Percentiles rank a stretch among this genome's conserved stretches.
phyloP scores from a whole-genome alignment of 2,797 vertebrate genomes.

The Craterocephalus amniculus region DNA sequence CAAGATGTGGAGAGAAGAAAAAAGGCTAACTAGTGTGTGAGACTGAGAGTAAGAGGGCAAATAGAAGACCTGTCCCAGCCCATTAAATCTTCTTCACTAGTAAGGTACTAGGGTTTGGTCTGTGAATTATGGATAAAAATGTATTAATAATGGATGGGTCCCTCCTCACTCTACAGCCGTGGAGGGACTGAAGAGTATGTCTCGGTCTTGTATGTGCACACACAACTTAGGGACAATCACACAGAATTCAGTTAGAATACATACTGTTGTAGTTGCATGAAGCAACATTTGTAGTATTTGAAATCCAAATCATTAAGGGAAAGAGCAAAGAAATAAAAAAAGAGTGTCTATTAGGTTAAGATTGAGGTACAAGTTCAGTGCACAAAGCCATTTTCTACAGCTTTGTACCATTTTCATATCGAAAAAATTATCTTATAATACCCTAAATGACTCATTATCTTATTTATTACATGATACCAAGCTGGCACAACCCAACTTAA shows the following conservation, averaged over 20 bases:
- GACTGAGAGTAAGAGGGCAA: constrained; percentile 21
- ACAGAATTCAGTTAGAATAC: background rate
- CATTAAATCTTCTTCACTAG: constrained; percentile 48
- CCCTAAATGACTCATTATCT: background rate
- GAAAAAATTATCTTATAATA: no score
- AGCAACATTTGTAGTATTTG: background rate
- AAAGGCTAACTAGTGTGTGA: background rate
- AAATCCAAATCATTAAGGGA: background rate
- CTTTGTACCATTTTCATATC: no score
- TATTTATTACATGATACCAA: background rate
- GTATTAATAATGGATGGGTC: constrained; percentile 70
- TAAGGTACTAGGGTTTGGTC: constrained; percentile 59
- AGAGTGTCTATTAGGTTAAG: no score
- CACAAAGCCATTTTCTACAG: background rate
- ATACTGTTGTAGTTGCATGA: background rate
- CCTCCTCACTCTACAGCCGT: constrained; percentile 41
- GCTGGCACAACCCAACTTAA: no score
- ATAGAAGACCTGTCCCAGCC: constrained; percentile 34
- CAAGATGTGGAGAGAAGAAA: background rate
- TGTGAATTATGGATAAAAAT: constrained; percentile 73
- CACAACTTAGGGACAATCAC: background rate
- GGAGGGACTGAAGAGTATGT: constrained; percentile 38
- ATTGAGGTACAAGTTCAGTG: background rate
- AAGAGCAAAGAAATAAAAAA: no score
- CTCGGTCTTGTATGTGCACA: constrained; percentile 1